Evolutionary conservation across 2,888 invertebrate species (phyloP), one percentile per base, ranked within the genome.

Genomic region (Cheilosia vernalis): DNA sequence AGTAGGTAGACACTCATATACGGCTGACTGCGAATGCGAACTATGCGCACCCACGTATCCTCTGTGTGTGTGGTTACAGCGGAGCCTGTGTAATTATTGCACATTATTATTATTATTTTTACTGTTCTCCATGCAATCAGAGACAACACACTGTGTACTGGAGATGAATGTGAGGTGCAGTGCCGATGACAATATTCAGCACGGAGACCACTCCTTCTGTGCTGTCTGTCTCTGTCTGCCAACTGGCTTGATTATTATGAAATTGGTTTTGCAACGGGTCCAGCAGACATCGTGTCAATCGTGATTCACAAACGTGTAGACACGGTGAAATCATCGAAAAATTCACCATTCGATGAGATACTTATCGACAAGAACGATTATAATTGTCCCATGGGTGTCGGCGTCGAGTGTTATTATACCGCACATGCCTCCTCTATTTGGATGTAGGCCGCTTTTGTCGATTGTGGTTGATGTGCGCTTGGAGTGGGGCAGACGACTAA

Each of bases 261-360:
- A 83, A 79, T 79, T 74, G 73, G 70, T 72, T 33, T 40, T 69
- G 83, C 73, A 77, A 56, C 53, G 60, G 61, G 44, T 44, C 61
- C 37, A 64, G 72, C 63, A 73, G 73, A 73, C 69, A 74, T 72
- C 67, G 79, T 84, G 79, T 84, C 79, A 79, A 70, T 58, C 69
- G 63, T 74, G 73, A 84, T 79, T 84, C 84, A 69, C 79, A 79
- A 69, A 74, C 84, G 79, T 84, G 84, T 74, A 79, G 84, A 84
- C 84, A 84, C 60, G 58, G 51, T 17, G 53, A 74, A 69, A 79
- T 84, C 84, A 79, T 64, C 79, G 69, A 67, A 66, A 80, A 74
- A 77, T 77, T 49, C 58, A 56, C 70, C 77, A 77, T 70, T 70
- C 81, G 70, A 82, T 64, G 70, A 81, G 81, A 81, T 81, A 69